phyloP scores from a whole-genome alignment of 2,113 vertebrate species.

The Phocoena sinus region DNA sequence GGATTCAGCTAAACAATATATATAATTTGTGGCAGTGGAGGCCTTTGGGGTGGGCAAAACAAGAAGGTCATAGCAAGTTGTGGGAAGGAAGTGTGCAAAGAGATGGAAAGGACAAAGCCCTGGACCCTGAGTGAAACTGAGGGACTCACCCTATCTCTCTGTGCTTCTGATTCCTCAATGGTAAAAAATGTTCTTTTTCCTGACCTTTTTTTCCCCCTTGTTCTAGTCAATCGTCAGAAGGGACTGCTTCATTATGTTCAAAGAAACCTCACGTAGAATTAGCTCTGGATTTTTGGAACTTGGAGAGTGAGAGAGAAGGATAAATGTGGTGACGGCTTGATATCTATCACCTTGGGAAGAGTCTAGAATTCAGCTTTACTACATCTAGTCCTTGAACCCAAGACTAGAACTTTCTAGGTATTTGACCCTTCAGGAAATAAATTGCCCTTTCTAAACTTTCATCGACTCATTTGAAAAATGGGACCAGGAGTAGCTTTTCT shows the following conservation, averaged over 20 bases:
- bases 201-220: background rate
- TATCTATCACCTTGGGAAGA: rapidly evolving
- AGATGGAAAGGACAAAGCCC: background rate
- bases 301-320: background rate
- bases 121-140: rapidly evolving
- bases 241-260: background rate
- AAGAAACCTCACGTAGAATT: background rate
- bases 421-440: background rate
- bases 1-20: constrained; percentile 20
- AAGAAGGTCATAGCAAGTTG: background rate
- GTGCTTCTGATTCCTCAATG: background rate
- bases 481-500: background rate
- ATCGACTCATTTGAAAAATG: rapidly evolving
- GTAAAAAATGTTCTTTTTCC: background rate
- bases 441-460: background rate
- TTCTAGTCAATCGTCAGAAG: background rate
- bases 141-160: background rate
- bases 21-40: constrained; percentile 23
- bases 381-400: background rate
- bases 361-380: background rate
- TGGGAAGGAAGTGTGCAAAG: background rate
- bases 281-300: background rate
- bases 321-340: background rate
- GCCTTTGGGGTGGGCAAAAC: background rate
- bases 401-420: background rate